Evolutionary conservation across 2,888 invertebrate genomes (phyloP), one percentile per base, ranked within the genome.

Genomic region (Aphodius sticticus): DNA sequence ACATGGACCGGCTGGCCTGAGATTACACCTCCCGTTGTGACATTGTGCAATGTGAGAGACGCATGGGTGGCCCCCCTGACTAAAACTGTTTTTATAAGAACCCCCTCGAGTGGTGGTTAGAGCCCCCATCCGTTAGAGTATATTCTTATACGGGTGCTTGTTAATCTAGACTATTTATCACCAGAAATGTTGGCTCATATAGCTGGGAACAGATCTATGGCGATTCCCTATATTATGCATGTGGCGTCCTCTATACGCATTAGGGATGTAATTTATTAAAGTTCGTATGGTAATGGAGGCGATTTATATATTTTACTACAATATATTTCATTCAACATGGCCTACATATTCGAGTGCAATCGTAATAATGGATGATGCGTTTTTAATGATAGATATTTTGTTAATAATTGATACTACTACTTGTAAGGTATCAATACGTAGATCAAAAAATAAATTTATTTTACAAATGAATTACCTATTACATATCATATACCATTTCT

Each of bases 81-180:
- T 12, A 53, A 53, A 53, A 26, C 26, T 53, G 53, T 53, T 53
- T 53, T 53, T 53, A 53, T 53, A 53, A 53, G 53, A 53, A 53
- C 53, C 53, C 53, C 53, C 53, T 53, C 53, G 53, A 53, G 53
- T 53, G 53, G 53, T 53, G 53, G 53, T 12, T 7, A 53, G 53
- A 5, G 53, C 53, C 53, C 53, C 12, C 53, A 53, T 53, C 53
- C 53, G 53, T 53, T 53, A 53, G 7, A 53, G 12, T 9, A 12
- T 53, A 53, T 53, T 53, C 53, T 53, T 53, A 53, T 53, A 53
- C 53, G 53, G 53, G 53, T 53, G 53, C 53, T 53, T 53, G 53
- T 53, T 53, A 53, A 53, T 53, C 53, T 12, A 53, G 9, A 53
- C 53, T 53, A 53, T 53, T 53, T 53, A 53, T 53, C 53, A 53